phyloP scores from a whole-genome alignment of 1,140 invertebrate species.

The Paramacrobiotus metropolitanus region DNA sequence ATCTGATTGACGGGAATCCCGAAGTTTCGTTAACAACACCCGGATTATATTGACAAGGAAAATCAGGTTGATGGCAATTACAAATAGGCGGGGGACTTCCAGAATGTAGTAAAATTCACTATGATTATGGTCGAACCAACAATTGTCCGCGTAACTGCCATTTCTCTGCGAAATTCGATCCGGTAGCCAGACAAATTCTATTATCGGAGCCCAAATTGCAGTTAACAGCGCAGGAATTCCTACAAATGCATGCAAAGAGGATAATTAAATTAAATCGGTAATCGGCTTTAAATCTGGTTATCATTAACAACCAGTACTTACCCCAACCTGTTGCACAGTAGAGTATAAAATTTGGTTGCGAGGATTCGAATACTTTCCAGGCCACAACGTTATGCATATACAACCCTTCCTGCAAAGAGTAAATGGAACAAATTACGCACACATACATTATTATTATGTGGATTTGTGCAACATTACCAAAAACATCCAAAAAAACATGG shows the following conservation, averaged over 20 bases:
- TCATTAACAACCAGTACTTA: background rate
- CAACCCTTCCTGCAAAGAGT: too few species aligned
- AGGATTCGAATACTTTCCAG: background rate
- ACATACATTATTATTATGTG: background rate
- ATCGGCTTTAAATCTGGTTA: background rate
- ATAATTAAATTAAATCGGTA: background rate
- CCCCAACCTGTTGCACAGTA: background rate
- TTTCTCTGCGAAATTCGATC: background rate
- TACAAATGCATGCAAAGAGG: background rate
- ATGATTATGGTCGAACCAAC: background rate
- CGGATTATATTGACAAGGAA: background rate
- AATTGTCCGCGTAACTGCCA: background rate
- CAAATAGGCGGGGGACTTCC: background rate
- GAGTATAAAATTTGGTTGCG: background rate
- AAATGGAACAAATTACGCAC: background rate
- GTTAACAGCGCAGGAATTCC: background rate
- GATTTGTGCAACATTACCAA: background rate
- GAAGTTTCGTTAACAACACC: background rate
- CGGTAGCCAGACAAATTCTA: background rate
- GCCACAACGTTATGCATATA: slow-evolving; percentile 3
- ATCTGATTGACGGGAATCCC: background rate
- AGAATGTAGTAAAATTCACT: background rate
- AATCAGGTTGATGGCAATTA: background rate
- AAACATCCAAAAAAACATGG: slow-evolving; percentile 2
- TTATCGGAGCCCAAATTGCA: background rate